Evolutionary conservation across 2,797 vertebrate genomes (phyloP).

Genomic region (Miopithecus talapoin): DNA sequence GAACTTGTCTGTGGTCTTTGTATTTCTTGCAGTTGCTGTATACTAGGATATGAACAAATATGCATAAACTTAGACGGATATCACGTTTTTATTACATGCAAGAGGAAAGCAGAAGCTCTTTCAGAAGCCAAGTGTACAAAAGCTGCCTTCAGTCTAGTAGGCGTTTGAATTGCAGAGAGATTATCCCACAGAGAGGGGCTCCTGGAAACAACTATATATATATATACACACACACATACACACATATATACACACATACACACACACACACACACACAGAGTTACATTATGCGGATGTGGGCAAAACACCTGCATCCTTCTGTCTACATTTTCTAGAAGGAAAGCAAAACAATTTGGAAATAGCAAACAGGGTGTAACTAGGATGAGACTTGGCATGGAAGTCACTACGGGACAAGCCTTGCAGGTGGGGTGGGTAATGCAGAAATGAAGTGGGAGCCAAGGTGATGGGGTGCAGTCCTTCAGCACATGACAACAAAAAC

Average conservation of each 20-base stretch:
- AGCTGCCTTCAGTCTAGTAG: not conserved
- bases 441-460: not conserved
- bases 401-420: not conserved
- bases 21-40: not conserved
- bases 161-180: not conserved
- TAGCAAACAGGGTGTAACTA: not conserved
- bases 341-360: not conserved
- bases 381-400: not conserved
- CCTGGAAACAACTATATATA: not conserved
- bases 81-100: not conserved
- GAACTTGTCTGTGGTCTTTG: not conserved
- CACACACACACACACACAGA: too few relatives aligned
- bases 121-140: not conserved
- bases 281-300: not conserved
- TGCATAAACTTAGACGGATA: not conserved
- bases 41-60: not conserved
- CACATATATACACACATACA: not conserved
- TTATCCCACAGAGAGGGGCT: not conserved
- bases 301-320: not conserved
- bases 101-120: not conserved
- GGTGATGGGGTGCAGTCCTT: not conserved
- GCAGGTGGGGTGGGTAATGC: not conserved
- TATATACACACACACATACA: fast-evolving
- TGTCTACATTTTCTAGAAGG: not conserved
- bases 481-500: not conserved